Evolutionary conservation across 2,113 vertebrate species (phyloP).

Genomic region (Anarrhichthys ocellatus): DNA sequence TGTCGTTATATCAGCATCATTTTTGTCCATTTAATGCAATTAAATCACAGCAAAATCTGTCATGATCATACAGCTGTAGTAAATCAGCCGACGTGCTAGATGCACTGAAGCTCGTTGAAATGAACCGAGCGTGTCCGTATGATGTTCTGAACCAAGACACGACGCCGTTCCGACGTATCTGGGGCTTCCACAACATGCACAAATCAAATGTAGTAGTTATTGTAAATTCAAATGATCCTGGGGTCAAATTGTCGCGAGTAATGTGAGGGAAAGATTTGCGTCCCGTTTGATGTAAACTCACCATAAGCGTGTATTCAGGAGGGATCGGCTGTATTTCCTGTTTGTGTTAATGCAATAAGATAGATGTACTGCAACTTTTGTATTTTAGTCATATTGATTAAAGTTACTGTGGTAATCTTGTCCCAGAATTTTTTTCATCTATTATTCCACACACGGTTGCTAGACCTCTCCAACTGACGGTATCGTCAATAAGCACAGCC

Average conservation of each 20-base stretch:
- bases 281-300: too few species aligned
- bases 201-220: too few species aligned
- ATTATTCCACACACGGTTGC: constrained; percentile 13
- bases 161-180: too few species aligned
- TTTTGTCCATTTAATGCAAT: too few species aligned
- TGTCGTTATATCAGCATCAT: too few species aligned
- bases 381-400: not conserved
- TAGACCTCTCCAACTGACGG: constrained; percentile 7
- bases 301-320: not conserved
- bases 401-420: not conserved
- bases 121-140: not conserved
- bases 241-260: too few species aligned
- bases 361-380: not conserved
- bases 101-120: not conserved
- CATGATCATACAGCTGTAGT: too few species aligned
- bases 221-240: not conserved
- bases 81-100: too few species aligned
- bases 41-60: too few species aligned
- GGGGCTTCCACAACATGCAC: too few species aligned
- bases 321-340: not conserved
- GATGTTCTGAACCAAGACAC: too few species aligned
- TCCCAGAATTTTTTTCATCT: constrained; percentile 5
- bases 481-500: not conserved
- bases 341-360: constrained; percentile 3
- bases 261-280: too few species aligned